Conservation (phyloP, 2,888 invertebrate genomes). For the Cotesia congregata region DNA sequence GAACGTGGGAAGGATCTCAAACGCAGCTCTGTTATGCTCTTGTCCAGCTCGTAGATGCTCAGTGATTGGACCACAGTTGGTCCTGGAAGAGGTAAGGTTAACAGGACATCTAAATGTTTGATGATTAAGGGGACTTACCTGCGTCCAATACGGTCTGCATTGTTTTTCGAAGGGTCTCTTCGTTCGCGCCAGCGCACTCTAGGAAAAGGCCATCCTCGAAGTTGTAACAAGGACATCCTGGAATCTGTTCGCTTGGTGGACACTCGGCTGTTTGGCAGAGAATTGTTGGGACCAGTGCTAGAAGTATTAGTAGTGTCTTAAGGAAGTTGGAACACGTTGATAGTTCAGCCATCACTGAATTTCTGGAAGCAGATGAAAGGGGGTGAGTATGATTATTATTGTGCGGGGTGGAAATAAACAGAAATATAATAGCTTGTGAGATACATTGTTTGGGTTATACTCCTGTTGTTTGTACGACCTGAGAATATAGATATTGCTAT, state of each 20-base stretch:
- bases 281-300: not conserved
- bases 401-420: not conserved
- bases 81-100: constrained; percentile 51
- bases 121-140: constrained; percentile 53
- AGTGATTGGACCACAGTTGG: constrained; percentile 72
- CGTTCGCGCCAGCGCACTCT: constrained; percentile 86
- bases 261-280: constrained; percentile 52
- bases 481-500: not conserved
- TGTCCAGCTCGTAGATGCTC: constrained; percentile 74
- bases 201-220: constrained; percentile 92
- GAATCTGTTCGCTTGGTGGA: constrained; percentile 74
- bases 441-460: not conserved
- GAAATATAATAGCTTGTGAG: not conserved
- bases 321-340: too few relatives aligned
- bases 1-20: constrained; percentile 70
- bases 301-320: not conserved
- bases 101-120: too few relatives aligned
- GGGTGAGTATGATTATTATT: too few relatives aligned
- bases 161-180: constrained; percentile 80
- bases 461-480: not conserved
- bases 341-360: too few relatives aligned
- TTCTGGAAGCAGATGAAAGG: too few relatives aligned
- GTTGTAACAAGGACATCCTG: constrained; percentile 91
- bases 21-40: constrained; percentile 69
- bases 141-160: constrained; percentile 75